These are phyloP conservation scores for Mizuhopecten yessoensis DNA, from an alignment of 1,140 invertebrate species.

Conservation along the genomic window DNA sequence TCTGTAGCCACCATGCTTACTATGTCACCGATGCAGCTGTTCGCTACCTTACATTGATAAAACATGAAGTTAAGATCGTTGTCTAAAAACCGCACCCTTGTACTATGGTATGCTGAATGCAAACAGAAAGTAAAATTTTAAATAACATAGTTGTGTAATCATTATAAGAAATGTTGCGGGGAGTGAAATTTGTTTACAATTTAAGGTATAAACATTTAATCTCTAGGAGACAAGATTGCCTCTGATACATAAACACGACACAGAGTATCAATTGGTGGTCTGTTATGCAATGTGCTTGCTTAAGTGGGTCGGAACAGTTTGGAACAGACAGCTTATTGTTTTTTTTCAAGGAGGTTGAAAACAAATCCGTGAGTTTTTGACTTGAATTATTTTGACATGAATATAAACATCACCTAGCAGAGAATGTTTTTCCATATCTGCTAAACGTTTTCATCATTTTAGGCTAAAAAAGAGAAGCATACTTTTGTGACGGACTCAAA, in stretches of 20 bases:
- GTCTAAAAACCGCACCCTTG: not conserved
- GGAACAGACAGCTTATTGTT: not conserved
- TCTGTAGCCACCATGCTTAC: not conserved
- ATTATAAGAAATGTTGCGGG: not conserved
- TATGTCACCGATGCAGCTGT: not conserved
- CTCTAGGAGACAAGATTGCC: not conserved
- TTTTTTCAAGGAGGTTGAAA: not conserved
- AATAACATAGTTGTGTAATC: not conserved
- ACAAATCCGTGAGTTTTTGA: not conserved
- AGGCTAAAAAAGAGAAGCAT: not conserved
- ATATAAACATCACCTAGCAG: not conserved
- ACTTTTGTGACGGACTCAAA: not conserved
- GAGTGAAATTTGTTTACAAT: not conserved
- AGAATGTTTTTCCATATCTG: not conserved
- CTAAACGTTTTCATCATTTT: conserved; percentile 3
- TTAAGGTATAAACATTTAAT: not conserved
- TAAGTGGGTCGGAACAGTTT: not conserved
- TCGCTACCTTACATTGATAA: not conserved
- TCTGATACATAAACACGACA: not conserved
- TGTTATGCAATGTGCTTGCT: not conserved
- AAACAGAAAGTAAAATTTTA: not conserved
- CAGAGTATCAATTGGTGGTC: not conserved
- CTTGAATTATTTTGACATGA: not conserved
- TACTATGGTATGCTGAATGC: not conserved
- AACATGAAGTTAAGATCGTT: not conserved